These are phyloP conservation scores for Otolemur crassicaudatus DNA, from an alignment of 2,797 vertebrate species.

Conservation along the genomic window DNA sequence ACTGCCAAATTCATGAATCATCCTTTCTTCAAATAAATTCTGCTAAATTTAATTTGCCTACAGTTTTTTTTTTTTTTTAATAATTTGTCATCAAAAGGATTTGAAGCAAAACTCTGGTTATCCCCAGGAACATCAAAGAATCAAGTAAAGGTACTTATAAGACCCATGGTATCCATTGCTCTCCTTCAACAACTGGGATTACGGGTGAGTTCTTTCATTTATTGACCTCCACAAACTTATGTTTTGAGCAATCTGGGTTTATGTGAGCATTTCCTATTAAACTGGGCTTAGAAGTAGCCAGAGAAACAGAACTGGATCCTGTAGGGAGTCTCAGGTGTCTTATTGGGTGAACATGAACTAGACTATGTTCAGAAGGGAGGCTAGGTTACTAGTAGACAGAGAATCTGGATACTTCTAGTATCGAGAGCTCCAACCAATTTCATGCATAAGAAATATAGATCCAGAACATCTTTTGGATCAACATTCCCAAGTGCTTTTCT, in stretches of 20 bases:
- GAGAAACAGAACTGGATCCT: neutral
- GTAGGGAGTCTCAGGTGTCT: neutral
- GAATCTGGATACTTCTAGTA: neutral
- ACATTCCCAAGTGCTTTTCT: neutral
- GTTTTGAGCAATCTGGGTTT: neutral
- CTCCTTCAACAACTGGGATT: neutral
- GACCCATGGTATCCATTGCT: neutral
- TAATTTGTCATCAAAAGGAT: neutral
- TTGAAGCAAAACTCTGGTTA: neutral
- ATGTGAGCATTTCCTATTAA: neutral
- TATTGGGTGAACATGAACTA: neutral
- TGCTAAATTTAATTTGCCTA: neutral
- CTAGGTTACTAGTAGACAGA: neutral
- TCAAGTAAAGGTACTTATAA: neutral
- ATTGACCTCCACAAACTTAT: neutral
- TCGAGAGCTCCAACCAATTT: neutral
- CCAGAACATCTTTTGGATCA: neutral
- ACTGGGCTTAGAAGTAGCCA: neutral
- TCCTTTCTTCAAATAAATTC: neutral
- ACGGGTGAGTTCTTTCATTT: neutral
- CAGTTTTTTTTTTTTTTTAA: neutral
- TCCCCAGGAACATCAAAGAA: neutral
- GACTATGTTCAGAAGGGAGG: neutral
- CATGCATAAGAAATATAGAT: neutral
- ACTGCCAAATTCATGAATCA: neutral